phyloP scores from a whole-genome alignment of 2,888 invertebrate species.

The Macaria liturata region DNA sequence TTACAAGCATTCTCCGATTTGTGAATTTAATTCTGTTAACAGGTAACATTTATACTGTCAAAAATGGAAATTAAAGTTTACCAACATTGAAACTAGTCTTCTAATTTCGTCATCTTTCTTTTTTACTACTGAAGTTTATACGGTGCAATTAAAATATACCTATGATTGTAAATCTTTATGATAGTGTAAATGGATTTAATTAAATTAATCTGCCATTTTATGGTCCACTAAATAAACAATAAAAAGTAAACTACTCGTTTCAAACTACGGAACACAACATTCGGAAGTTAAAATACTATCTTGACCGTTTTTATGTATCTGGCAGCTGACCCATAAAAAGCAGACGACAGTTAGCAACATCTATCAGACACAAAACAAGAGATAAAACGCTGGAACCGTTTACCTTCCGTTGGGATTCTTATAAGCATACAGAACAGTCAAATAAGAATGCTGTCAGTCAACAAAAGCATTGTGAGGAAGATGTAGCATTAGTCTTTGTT shows the following conservation, averaged over 20 bases:
- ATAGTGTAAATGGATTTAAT: conserved; percentile 22
- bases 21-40: too few relatives aligned
- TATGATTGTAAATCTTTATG: conserved; percentile 19
- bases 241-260: conserved; percentile 9
- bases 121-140: conserved; percentile 8
- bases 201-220: conserved; percentile 19
- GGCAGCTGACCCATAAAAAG: conserved; percentile 25
- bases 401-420: conserved; percentile 28
- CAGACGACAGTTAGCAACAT: conserved; percentile 27
- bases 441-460: conserved; percentile 52
- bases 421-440: conserved; percentile 25
- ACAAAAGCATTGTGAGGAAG: conserved; percentile 70
- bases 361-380: conserved; percentile 13
- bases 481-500: conserved; percentile 75
- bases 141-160: conserved; percentile 12
- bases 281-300: conserved; percentile 11
- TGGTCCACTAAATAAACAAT: conserved; percentile 12
- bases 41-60: too few relatives aligned
- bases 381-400: conserved; percentile 11
- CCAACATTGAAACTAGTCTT: neutral
- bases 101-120: conserved; percentile 8
- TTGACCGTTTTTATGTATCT: conserved; percentile 20
- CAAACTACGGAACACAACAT: conserved; percentile 8
- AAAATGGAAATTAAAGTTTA: neutral
- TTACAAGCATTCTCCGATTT: too few relatives aligned